Conservation (phyloP, 2,113 vertebrate species). For the Eira barbara region DNA sequence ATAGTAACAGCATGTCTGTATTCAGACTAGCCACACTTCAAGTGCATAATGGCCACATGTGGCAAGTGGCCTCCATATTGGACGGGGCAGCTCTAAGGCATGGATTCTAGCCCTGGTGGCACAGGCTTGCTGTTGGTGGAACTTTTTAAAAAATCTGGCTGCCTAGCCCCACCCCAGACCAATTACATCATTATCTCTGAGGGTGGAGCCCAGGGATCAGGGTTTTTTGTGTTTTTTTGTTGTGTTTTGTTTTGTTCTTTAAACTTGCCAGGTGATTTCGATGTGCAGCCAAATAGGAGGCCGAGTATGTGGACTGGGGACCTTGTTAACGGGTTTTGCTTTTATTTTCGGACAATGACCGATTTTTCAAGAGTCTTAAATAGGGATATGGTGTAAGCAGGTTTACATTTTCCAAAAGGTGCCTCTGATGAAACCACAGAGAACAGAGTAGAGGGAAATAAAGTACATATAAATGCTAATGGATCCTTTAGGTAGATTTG, state of each 20-base stretch:
- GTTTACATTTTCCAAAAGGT: conserved; percentile 10
- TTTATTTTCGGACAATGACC: neutral
- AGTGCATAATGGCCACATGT: neutral
- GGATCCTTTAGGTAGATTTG: neutral
- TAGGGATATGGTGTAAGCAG: neutral
- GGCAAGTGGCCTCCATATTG: too few relatives aligned
- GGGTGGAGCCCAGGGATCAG: rapidly evolving
- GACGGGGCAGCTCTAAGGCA: neutral
- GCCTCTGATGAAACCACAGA: conserved; percentile 18
- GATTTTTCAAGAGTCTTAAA: neutral
- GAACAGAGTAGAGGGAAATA: neutral
- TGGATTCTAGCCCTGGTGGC: neutral
- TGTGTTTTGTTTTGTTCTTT: too few relatives aligned
- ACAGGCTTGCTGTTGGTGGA: neutral
- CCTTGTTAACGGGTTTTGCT: neutral
- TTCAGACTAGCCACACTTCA: neutral
- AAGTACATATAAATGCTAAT: neutral
- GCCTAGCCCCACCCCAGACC: neutral
- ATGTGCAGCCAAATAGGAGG: neutral
- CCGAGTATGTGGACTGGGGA: neutral
- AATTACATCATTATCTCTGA: neutral
- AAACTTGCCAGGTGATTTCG: neutral
- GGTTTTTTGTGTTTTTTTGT: neutral
- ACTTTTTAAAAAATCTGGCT: neutral
- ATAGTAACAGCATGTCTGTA: neutral